These are phyloP conservation scores for Melanostigma gelatinosum DNA, from an alignment of 2,113 vertebrate genomes.

Conservation along the genomic window DNA sequence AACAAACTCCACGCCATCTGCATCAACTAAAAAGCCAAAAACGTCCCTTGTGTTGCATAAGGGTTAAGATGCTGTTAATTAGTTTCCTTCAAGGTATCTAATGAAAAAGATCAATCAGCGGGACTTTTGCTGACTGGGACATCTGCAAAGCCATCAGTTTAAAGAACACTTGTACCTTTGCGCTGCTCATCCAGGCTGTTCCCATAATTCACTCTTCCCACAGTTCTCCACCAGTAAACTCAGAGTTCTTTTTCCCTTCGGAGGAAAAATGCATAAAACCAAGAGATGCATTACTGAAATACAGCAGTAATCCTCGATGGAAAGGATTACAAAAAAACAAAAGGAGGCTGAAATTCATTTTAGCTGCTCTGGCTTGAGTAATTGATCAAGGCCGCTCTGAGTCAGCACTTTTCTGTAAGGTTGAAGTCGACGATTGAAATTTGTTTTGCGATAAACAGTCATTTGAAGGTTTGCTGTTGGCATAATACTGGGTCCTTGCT, in stretches of 20 bases:
- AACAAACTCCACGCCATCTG: not conserved
- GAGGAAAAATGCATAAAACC: constrained; percentile 41
- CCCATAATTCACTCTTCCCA: constrained; percentile 91
- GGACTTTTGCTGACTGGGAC: constrained; percentile 1
- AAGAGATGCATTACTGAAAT: constrained; percentile 16
- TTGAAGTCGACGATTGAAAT: constrained; percentile 14
- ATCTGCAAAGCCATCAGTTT: constrained; percentile 23
- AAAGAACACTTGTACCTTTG: constrained; percentile 85
- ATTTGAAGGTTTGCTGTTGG: constrained; percentile 44
- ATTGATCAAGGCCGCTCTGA: not conserved
- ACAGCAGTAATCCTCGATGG: not conserved
- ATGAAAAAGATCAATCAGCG: not conserved
- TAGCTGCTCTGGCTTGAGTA: constrained; percentile 11
- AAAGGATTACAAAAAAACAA: not conserved
- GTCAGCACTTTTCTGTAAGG: not conserved
- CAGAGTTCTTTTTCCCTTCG: constrained; percentile 86
- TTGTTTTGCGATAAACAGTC: constrained; percentile 44
- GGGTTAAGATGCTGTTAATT: constrained; percentile 17
- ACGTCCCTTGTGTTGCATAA: not conserved
- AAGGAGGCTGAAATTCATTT: not conserved
- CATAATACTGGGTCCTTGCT: constrained; percentile 19
- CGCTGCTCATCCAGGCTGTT: constrained; percentile 86
- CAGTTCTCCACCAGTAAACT: constrained; percentile 91
- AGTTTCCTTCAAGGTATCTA: constrained; percentile 3
- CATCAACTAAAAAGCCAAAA: not conserved